These are phyloP conservation scores for Raja brachyura DNA, from an alignment of 2,113 vertebrate genomes.

Conservation along the genomic window DNA sequence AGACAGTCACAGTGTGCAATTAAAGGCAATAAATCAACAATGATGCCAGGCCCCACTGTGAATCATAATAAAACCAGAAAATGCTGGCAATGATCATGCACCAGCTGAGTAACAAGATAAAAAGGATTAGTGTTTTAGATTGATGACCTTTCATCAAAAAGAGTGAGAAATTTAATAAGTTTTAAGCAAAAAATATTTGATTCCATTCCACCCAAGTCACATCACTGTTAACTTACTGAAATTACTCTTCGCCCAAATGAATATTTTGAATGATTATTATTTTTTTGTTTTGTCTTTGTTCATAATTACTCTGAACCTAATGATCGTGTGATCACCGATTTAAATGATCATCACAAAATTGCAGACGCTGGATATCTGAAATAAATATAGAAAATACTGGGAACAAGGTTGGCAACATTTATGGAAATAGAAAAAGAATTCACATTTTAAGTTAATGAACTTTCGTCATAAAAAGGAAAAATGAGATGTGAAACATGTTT, in stretches of 20 bases:
- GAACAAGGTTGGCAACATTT: too few species aligned
- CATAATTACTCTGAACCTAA: not conserved
- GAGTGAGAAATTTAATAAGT: too few species aligned
- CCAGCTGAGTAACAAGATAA: too few species aligned
- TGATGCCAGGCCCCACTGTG: not conserved
- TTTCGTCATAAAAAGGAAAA: too few species aligned
- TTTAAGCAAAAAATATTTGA: not conserved
- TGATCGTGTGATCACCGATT: not conserved
- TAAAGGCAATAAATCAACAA: not conserved
- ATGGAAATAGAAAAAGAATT: too few species aligned
- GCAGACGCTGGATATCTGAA: too few species aligned
- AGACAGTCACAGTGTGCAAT: not conserved
- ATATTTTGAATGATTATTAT: not conserved
- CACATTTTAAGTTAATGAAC: too few species aligned
- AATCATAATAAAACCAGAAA: not conserved
- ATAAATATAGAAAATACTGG: too few species aligned
- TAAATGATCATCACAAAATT: not conserved
- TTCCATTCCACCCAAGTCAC: not conserved
- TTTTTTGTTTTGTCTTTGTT: not conserved
- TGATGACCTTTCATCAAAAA: too few species aligned
- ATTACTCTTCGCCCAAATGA: not conserved
- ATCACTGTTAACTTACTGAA: not conserved
- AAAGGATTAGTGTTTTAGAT: too few species aligned
- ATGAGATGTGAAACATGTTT: too few species aligned
- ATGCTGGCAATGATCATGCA: too few species aligned